Conservation (phyloP, 2,888 invertebrate genomes). For the Papilio gigon region DNA sequence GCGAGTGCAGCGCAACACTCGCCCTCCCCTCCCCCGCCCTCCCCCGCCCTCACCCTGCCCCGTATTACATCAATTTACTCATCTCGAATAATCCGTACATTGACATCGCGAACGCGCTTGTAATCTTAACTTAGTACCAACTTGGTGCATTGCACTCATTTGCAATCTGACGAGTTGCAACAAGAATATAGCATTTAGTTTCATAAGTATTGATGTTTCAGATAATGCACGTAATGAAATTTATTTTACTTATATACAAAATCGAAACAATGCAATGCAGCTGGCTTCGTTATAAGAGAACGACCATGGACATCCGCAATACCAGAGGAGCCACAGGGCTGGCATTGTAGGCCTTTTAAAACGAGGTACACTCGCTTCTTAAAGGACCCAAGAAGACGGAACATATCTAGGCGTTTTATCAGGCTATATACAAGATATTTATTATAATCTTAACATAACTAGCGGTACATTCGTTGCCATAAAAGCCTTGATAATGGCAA, state of each 20-base stretch:
- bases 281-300: too few relatives aligned
- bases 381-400: too few relatives aligned
- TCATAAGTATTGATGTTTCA: neutral
- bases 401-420: too few relatives aligned
- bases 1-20: conserved; percentile 49
- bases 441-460: neutral
- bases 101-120: conserved; percentile 69
- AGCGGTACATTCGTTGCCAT: neutral
- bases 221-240: neutral
- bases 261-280: neutral
- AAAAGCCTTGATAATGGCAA: neutral
- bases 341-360: too few relatives aligned
- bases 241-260: neutral
- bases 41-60: conserved; percentile 26
- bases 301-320: too few relatives aligned
- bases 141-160: conserved; percentile 55
- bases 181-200: conserved; percentile 28
- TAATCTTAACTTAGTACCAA: conserved; percentile 61
- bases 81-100: conserved; percentile 76
- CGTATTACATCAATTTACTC: conserved; percentile 59
- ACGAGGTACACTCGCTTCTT: too few relatives aligned
- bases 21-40: conserved; percentile 44
- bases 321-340: too few relatives aligned
- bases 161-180: conserved; percentile 51
- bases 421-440: neutral